A percentile compares a stretch with the other conserved stretches of the same genome.
Conservation (phyloP, 2,888 invertebrate genomes). For the Noctua janthina region DNA sequence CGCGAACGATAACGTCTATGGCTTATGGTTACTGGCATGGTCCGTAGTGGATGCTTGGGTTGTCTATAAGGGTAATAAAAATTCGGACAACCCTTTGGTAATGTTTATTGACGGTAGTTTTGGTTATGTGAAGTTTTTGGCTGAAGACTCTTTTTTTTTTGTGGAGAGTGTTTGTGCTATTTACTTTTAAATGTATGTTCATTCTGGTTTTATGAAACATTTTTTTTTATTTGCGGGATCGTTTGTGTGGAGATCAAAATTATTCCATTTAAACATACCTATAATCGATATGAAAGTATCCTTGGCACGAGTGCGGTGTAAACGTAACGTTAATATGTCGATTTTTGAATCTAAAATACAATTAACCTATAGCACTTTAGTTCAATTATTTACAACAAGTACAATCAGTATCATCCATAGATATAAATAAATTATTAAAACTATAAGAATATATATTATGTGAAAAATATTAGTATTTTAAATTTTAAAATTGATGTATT, state of each 20-base stretch:
- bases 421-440: too few species aligned
- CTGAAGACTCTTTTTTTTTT: conserved; percentile 5
- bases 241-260: not conserved
- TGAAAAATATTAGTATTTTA: too few species aligned
- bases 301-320: not conserved
- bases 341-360: not conserved
- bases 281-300: too few species aligned
- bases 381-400: too few species aligned
- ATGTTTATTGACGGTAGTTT: conserved; percentile 53
- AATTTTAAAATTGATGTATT: not conserved
- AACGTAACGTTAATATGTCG: not conserved
- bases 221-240: not conserved
- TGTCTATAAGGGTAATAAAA: conserved; percentile 60
- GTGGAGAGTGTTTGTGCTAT: not conserved
- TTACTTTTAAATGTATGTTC: not conserved
- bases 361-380: too few species aligned
- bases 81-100: conserved; percentile 57
- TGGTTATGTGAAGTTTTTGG: conserved; percentile 3
- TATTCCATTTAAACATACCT: not conserved
- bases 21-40: conserved; percentile 54
- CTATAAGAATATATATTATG: too few species aligned
- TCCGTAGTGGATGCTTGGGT: conserved; percentile 36
- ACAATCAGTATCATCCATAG: too few species aligned
- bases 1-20: conserved; percentile 53
- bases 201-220: not conserved